Conservation (phyloP, 2,113 vertebrate genomes). For the Mesocricetus auratus region DNA sequence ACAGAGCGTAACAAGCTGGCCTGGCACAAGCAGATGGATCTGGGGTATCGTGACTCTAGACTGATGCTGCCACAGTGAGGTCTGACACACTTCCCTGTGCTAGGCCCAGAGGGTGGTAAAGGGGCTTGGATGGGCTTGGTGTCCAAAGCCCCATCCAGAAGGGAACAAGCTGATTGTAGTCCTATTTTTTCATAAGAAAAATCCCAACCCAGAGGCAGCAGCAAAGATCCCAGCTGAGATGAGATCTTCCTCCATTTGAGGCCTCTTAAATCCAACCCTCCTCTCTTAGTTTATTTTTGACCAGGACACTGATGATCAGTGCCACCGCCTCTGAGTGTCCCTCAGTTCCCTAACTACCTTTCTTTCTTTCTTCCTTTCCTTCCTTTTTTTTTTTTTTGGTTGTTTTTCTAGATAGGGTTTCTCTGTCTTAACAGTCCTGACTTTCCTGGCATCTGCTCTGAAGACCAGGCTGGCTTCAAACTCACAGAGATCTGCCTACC, state of each 20-base stretch:
- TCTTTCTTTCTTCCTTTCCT: background rate
- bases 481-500: background rate
- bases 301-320: background rate
- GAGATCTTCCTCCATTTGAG: background rate
- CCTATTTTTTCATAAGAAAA: background rate
- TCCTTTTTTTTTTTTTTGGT: no score
- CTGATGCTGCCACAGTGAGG: background rate
- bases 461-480: background rate
- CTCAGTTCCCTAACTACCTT: background rate
- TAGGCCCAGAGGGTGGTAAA: accelerated
- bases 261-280: background rate
- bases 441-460: background rate
- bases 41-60: background rate
- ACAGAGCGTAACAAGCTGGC: background rate
- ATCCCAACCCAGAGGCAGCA: background rate
- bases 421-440: background rate
- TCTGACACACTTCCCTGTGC: background rate
- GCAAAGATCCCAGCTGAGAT: background rate
- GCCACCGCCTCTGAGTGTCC: background rate
- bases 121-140: background rate
- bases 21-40: background rate
- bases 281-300: background rate
- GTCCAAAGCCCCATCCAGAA: background rate
- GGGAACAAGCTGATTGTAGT: background rate
- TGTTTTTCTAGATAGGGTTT: background rate